Evolutionary conservation across 2,113 vertebrate genomes (phyloP), one percentile per base, ranked within the genome.

Genomic region (Probosciger aterrimus): DNA sequence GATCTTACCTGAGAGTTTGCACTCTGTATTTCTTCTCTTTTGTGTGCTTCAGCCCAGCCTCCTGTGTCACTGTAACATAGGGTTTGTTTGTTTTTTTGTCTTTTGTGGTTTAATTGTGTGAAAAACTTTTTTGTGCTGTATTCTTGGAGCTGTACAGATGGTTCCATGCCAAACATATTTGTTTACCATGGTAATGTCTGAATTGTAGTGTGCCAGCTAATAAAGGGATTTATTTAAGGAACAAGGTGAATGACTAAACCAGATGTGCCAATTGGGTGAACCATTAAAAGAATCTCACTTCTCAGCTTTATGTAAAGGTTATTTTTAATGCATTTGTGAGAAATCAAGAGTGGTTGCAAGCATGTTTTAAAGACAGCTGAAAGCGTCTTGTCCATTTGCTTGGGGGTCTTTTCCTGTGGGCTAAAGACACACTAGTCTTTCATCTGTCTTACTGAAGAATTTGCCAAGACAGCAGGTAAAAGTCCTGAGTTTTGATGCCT

Each of bases 101-200:
- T 79, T 88, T 74, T 75, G 65, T 94, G 78, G 90, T 89, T 93
- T 95, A 93, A 91, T 96, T 96, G 86, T 90, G 92, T 82, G 77
- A 96, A 95, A 77, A 93, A 91, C 67, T 11, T 41, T 11, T 41
- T 71, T 69, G 55, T 96, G 86, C 94, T 96, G 93, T 96, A 74
- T 96, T 95, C 93, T 94, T 97, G 96, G 94, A 97, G 37, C 69
- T 87, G 49, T 85, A 53, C 67, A 90, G 67, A 92, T 96, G 91
- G 86, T 97, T 97, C 92, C 69, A 62, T 79, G 94, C 97, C 94
- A 95, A 97, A 93, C 97, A 97, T 98, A 98, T 96, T 97, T 98
- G 96, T 98, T 98, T 98, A 97, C 94, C 92, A 14, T 96, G 89
- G 96, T 97, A 96, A 97, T 97, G 96, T 97, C 98, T 98, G 95